These are phyloP conservation scores for Pammene fasciana DNA, from an alignment of 2,888 invertebrate genomes.

Conservation along the genomic window DNA sequence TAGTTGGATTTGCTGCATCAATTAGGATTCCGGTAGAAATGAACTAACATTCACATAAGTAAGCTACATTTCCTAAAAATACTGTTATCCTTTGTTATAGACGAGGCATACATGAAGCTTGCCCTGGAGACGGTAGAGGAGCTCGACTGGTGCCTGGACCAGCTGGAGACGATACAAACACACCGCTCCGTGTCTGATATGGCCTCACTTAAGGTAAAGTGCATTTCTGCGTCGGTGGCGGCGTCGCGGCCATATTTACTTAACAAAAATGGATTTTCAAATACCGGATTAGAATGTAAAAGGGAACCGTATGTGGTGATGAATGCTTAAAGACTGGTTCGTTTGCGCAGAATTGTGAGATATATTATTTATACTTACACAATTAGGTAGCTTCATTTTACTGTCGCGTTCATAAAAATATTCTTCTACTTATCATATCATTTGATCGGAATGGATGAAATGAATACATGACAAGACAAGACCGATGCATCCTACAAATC, in stretches of 20 bases:
- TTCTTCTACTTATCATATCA: background rate
- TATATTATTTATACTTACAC: background rate
- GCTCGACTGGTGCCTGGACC: conserved; percentile 99
- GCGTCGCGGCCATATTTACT: conserved; percentile 11
- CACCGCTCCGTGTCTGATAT: conserved; percentile 99
- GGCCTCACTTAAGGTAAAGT: conserved; percentile 98
- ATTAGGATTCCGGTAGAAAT: no score
- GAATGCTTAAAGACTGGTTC: conserved; percentile 7
- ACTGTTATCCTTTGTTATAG: conserved; percentile 78
- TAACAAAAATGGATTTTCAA: conserved; percentile 18
- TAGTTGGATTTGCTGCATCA: no score
- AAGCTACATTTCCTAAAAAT: no score
- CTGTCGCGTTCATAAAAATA: background rate
- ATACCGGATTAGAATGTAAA: conserved; percentile 11
- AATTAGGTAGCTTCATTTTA: background rate
- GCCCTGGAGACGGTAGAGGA: conserved; percentile 99
- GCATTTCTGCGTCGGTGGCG: conserved; percentile 1
- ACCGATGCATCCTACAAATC: no score
- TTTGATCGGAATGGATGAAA: no score
- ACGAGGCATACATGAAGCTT: conserved; percentile 96
- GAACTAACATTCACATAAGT: no score
- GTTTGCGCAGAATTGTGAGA: background rate
- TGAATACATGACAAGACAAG: no score
- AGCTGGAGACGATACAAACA: conserved; percentile 99
- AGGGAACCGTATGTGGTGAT: conserved; percentile 10